phyloP scores from a whole-genome alignment of 2,797 vertebrate species.

The Setipinna tenuifilis region DNA sequence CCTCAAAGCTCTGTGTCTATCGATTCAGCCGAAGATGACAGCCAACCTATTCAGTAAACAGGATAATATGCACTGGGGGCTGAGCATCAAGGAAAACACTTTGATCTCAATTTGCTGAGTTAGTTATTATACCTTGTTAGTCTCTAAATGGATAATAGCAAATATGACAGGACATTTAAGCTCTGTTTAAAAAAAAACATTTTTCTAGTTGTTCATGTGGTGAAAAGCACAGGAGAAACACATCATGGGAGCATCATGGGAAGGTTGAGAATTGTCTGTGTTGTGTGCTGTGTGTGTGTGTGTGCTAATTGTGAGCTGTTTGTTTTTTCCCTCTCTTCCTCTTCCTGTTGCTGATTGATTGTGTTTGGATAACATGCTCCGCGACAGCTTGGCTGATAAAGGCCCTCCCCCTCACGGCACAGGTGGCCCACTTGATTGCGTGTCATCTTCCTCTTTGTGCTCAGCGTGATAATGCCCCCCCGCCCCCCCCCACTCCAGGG shows the following conservation, averaged over 20 bases:
- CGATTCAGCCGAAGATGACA: constrained; percentile 51
- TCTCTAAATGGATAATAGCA: neutral
- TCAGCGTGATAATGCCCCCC: neutral
- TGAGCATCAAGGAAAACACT: neutral
- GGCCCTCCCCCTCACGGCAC: neutral
- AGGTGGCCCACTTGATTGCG: neutral
- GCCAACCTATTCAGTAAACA: constrained; percentile 54
- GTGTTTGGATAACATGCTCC: neutral
- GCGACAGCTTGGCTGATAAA: constrained; percentile 5
- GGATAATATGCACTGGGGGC: constrained; percentile 39
- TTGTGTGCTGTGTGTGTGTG: too few relatives aligned
- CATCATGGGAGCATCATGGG: neutral
- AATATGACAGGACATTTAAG: neutral
- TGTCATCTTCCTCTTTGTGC: constrained; percentile 11
- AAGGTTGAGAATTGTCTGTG: too few relatives aligned
- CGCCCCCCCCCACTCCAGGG: neutral
- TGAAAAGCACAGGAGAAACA: neutral
- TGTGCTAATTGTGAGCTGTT: too few relatives aligned
- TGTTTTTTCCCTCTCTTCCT: too few relatives aligned
- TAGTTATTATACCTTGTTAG: neutral
- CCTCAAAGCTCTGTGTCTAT: constrained; percentile 56
- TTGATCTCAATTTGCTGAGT: constrained; percentile 6
- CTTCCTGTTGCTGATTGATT: neutral
- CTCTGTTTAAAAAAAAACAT: neutral
- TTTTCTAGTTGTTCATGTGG: neutral